Evolutionary conservation across 2,797 vertebrate species (phyloP).

Genomic region (Tachyglossus aculeatus): DNA sequence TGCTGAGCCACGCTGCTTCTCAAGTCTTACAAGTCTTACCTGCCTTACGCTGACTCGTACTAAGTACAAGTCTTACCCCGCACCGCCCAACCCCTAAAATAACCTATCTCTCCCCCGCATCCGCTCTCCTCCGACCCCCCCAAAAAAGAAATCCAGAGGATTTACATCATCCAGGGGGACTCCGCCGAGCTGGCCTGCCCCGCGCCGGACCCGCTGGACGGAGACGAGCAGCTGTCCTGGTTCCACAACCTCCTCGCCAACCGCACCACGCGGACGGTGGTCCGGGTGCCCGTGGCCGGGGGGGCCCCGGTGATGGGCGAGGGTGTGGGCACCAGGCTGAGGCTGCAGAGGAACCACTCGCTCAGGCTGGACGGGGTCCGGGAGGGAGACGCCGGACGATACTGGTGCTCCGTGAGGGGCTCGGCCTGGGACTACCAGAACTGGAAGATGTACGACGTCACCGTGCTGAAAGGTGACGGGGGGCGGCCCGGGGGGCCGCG

Average conservation of each 20-base stretch:
- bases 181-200: slow-evolving; percentile 32
- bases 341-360: slow-evolving; percentile 51
- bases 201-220: neutral
- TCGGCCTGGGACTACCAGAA: slow-evolving; percentile 30
- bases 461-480: slow-evolving; percentile 48
- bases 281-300: slow-evolving; percentile 18
- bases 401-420: slow-evolving; percentile 48
- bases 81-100: no score
- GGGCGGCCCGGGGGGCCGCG: neutral
- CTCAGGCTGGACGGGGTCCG: slow-evolving; percentile 32
- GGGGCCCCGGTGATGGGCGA: neutral
- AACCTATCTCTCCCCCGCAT: no score
- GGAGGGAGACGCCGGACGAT: slow-evolving; percentile 35
- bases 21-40: no score
- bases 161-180: slow-evolving; percentile 18
- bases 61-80: no score
- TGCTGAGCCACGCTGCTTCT: no score
- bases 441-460: slow-evolving; percentile 57
- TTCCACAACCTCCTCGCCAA: neutral
- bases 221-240: slow-evolving; percentile 8
- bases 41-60: no score
- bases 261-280: slow-evolving; percentile 24
- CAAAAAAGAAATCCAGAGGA: slow-evolving; percentile 9
- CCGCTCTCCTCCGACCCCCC: neutral
- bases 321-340: slow-evolving; percentile 14